phyloP scores from a whole-genome alignment of 2,797 vertebrate species.

The Melanotaenia trifasciata region DNA sequence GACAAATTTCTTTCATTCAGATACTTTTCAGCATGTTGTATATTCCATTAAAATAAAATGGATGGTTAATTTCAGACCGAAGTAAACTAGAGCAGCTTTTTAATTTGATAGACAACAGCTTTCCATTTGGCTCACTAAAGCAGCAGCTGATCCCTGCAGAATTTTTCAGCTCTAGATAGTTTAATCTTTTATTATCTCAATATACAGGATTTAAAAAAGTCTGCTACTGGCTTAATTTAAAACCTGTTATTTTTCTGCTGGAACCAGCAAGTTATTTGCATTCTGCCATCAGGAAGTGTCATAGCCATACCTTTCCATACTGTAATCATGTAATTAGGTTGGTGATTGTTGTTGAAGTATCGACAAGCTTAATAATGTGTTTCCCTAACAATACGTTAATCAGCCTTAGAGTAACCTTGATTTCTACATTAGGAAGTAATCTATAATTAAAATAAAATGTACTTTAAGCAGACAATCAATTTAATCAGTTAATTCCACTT shows the following conservation, averaged over 20 bases:
- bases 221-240: not conserved
- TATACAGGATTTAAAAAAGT: not conserved
- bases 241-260: not conserved
- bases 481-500: not conserved
- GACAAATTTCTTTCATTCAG: too few relatives aligned
- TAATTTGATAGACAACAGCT: not conserved
- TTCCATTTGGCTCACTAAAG: not conserved
- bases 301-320: not conserved
- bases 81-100: not conserved
- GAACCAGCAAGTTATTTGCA: too few relatives aligned
- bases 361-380: not conserved
- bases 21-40: too few relatives aligned
- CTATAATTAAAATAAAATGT: not conserved
- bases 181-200: not conserved
- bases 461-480: not conserved
- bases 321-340: too few relatives aligned
- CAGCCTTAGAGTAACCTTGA: not conserved
- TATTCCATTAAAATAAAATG: not conserved
- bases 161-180: not conserved
- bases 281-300: not conserved
- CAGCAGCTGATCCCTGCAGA: accelerated
- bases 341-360: too few relatives aligned
- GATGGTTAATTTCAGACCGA: not conserved
- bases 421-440: not conserved
- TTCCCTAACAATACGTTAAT: not conserved